phyloP scores from a whole-genome alignment of 2,888 invertebrate species.

The Anthoptus insignis region DNA sequence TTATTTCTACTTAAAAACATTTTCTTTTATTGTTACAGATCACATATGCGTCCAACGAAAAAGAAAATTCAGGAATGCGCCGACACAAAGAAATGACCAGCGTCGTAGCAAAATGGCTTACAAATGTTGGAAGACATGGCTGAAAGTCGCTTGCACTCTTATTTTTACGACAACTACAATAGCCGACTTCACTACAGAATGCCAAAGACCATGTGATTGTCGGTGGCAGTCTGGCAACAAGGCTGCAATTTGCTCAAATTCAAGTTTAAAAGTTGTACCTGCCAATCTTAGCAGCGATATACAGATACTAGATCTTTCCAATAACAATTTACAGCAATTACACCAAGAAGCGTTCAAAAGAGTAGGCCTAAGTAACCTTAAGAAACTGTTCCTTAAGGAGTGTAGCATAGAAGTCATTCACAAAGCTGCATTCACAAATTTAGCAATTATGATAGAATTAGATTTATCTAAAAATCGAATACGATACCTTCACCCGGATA shows the following conservation, averaged over 20 bases:
- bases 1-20: conserved; percentile 14
- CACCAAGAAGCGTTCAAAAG: conserved; percentile 89
- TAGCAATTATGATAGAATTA: conserved; percentile 93
- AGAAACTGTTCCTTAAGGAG: conserved; percentile 92
- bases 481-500: conserved; percentile 88
- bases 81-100: conserved; percentile 79
- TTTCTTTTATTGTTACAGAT: conserved; percentile 69
- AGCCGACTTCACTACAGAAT: conserved; percentile 88
- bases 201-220: conserved; percentile 92
- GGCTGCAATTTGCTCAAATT: conserved; percentile 93
- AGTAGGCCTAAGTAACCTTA: conserved; percentile 92
- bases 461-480: conserved; percentile 93
- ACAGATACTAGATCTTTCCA: conserved; percentile 91
- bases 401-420: conserved; percentile 91
- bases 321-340: conserved; percentile 89
- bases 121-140: conserved; percentile 83
- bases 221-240: conserved; percentile 96
- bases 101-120: conserved; percentile 80
- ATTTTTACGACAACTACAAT: conserved; percentile 67
- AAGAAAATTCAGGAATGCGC: conserved; percentile 73
- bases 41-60: conserved; percentile 71
- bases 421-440: conserved; percentile 91
- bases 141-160: conserved; percentile 71
- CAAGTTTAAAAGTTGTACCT: conserved; percentile 90
- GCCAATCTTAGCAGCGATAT: conserved; percentile 91